phyloP scores from a whole-genome alignment of 2,888 invertebrate species.

The Meteorus cinctellus region DNA sequence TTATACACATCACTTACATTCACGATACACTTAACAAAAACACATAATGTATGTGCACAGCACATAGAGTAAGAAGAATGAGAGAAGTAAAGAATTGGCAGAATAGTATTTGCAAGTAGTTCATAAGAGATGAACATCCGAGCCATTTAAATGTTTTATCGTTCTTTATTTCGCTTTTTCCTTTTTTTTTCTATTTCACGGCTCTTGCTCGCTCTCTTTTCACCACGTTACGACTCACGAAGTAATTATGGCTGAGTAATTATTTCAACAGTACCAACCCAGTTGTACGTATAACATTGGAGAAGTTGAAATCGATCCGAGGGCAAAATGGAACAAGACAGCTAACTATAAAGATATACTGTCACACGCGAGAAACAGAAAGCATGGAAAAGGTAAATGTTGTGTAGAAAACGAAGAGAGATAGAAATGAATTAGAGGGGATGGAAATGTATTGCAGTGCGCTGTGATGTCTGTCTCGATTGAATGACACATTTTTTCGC shows the following conservation, averaged over 20 bases:
- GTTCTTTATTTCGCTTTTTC: constrained; percentile 19
- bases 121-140: constrained; percentile 22
- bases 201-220: constrained; percentile 32
- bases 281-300: constrained; percentile 34
- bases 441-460: neutral
- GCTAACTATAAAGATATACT: neutral
- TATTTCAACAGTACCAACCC: constrained; percentile 43
- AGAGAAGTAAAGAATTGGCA: neutral
- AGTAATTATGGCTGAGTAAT: constrained; percentile 52
- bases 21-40: constrained; percentile 14
- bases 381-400: neutral
- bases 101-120: neutral
- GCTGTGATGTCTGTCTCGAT: too few species aligned
- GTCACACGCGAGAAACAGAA: neutral
- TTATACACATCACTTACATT: constrained; percentile 24
- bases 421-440: neutral
- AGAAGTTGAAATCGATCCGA: constrained; percentile 45
- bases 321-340: constrained; percentile 30
- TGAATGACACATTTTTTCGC: too few species aligned
- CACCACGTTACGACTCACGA: constrained; percentile 46
- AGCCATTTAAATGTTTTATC: constrained; percentile 35
- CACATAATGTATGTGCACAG: constrained; percentile 18
- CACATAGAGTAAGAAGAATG: neutral
- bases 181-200: constrained; percentile 23
- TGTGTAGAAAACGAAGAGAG: neutral